Evolutionary conservation across 37 sponge, comb jelly and placozoan genomes (phyloP), one percentile per base, ranked within the genome.

Genomic region (Corticium candelabrum): DNA sequence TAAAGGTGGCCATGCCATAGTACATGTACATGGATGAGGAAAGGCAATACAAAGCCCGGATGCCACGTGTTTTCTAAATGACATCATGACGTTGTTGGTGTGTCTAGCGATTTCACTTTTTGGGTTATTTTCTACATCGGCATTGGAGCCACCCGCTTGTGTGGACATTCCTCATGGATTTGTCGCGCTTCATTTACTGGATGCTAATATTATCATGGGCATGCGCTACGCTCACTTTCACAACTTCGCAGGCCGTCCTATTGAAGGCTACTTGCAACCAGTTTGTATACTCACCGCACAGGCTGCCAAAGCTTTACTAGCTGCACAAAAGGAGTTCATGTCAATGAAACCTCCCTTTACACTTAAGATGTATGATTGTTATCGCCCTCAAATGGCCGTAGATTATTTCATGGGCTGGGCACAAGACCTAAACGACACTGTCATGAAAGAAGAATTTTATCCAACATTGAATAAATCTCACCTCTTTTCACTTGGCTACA

Each of bases 361-460:
- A n/a, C 67, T 80, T 39, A 80, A 80, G 41, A 70, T 80, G 1
- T 80, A 80, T 37, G 80, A 80, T 37, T 80, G 80, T 31, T 80
- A 80, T 35, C 71, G 80, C 4, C 80, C 80, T 72, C 80, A 80
- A 39, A 35, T 37, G 38, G 80, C 80, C 37, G 80, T 80, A 11
- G 40, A 80, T 11, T 69, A 80, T n/a, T 80, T 80, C 4, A 68
- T 80, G 0, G 39, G 41, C 21, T 80, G 80, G 80, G 35, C 80
- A 11, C 31, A 69, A 68, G 40, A 74, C 3, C 39, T 32, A 7
- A 74, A 68, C 29, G 80, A 80, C 80, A 80, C 80, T 1, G 68
- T 3, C 34, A 80, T 80, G 80, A 80, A 80, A 40, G 40, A 73
- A 73, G 80, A 80, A 29, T 80, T 71, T 37, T 80, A 80, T 32